Conservation (phyloP, 2,797 vertebrate species). For the Pseudomugil gertrudae region DNA sequence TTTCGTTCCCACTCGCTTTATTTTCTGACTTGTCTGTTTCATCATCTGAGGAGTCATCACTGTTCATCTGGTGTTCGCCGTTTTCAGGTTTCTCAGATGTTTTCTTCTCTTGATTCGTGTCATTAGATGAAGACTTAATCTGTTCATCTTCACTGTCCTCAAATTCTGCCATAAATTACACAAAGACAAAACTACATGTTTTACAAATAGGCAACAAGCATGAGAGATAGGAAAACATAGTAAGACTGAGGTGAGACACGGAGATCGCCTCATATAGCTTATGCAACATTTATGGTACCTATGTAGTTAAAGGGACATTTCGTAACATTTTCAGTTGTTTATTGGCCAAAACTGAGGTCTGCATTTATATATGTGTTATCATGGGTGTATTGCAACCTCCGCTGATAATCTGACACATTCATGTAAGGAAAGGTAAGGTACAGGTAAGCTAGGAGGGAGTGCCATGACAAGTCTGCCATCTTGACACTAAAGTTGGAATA, state of each 20-base stretch:
- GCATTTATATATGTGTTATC: no score
- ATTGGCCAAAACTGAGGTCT: no score
- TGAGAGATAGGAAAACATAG: not conserved
- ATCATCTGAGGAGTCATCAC: slow-evolving; percentile 49
- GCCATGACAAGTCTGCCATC: no score
- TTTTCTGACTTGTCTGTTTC: slow-evolving; percentile 7
- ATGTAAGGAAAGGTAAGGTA: no score
- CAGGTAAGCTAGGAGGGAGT: no score
- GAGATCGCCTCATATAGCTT: no score
- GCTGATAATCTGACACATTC: no score
- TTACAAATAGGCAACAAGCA: not conserved
- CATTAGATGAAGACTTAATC: slow-evolving; percentile 20
- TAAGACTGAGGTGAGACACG: not conserved
- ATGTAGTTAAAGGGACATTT: no score
- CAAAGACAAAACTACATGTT: not conserved
- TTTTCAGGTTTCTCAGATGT: slow-evolving; percentile 16
- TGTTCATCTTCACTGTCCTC: slow-evolving; percentile 31
- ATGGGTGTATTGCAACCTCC: no score
- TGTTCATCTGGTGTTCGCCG: slow-evolving; percentile 1
- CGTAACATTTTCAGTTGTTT: no score
- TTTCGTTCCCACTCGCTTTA: slow-evolving; percentile 7
- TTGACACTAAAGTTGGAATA: no score
- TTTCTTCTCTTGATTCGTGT: slow-evolving; percentile 17
- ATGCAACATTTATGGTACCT: no score
- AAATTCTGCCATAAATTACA: slow-evolving; percentile 25